These are phyloP conservation scores for Panorpa germanica DNA, from an alignment of 2,888 invertebrate genomes.

Conservation along the genomic window DNA sequence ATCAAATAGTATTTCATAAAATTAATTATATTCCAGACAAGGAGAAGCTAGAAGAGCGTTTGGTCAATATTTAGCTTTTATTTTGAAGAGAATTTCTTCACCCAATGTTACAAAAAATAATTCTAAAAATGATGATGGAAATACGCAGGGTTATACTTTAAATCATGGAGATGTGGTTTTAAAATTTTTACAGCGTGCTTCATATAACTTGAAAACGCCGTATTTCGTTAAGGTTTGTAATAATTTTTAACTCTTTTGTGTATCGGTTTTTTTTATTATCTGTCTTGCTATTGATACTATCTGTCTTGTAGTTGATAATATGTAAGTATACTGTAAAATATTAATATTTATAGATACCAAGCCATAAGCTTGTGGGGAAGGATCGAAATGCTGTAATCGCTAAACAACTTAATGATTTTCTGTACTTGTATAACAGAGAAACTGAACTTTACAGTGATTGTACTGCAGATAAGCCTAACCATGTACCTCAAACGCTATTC, in stretches of 20 bases:
- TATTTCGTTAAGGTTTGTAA: slow-evolving; percentile 34
- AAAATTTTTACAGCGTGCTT: slow-evolving; percentile 56
- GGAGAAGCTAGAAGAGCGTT: slow-evolving; percentile 60
- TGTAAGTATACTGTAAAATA: too few relatives aligned
- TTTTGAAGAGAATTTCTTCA: slow-evolving; percentile 45
- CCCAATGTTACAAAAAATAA: slow-evolving; percentile 26
- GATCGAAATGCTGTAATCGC: slow-evolving; percentile 70
- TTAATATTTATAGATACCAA: slow-evolving; percentile 43
- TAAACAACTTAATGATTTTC: slow-evolving; percentile 67
- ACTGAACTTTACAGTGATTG: slow-evolving; percentile 60
- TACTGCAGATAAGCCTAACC: too few relatives aligned
- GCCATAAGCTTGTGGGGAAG: slow-evolving; percentile 53
- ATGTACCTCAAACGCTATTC: too few relatives aligned
- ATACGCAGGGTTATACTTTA: not conserved
- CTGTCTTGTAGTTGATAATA: too few relatives aligned
- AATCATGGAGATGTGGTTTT: slow-evolving; percentile 35
- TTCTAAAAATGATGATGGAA: slow-evolving; percentile 22
- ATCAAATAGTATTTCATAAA: slow-evolving; percentile 4
- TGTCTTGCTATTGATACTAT: not conserved
- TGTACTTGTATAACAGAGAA: slow-evolving; percentile 66
- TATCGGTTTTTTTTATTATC: slow-evolving; percentile 3
- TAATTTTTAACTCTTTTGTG: slow-evolving; percentile 3
- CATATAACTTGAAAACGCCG: slow-evolving; percentile 50
- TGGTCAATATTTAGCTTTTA: slow-evolving; percentile 53
- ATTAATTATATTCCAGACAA: slow-evolving; percentile 25